Evolutionary conservation across 1,140 invertebrate genomes (phyloP), one percentile per base, ranked within the genome.

Genomic region (Pachyrhynchus sulphureomaculatus): DNA sequence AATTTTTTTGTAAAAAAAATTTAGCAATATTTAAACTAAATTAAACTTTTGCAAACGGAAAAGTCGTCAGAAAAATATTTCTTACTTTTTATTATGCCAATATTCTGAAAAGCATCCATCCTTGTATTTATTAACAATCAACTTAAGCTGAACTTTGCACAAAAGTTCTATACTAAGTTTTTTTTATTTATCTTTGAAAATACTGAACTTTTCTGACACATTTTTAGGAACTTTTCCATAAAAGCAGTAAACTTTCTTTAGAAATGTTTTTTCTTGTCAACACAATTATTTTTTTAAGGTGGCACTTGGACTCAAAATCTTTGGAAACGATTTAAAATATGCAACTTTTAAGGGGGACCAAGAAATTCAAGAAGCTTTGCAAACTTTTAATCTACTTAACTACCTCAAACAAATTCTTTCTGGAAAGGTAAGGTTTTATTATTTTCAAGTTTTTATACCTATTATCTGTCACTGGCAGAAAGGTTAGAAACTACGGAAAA

Each of bases 271-370:
- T 54, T 12, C 17, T 15, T 56, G 39, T 44, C 8, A 55, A 26
- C 18, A 33, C 17, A 48, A 44, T 17, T 15, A 48, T 39, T 41
- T 62, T 62, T 55, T 61, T 20, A 62, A 79, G 77, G 64, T 76
- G 20, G 70, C 82, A 34, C 64, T 87, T 10, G 81, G 82, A 1
- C 74, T 86, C 8, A 86, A 85, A 75, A 75, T 88, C 20, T 91
- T 93, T 69, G 90, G 90, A 0, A 92, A 91, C 72, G 90, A 92
- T 72, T 75, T 91, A 54, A 86, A 84, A 26, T 91, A 87, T 68
- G 82, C 79, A 54, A 84, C 81, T 37, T 79, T 88, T 1, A 82
- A 86, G 60, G 88, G 86, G 0, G 79, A 88, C 57, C 71, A 83
- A 1, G 86, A 91, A 70, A 86, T 92, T 26, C 76, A 76, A 59